Evolutionary conservation across 2,113 vertebrate species (phyloP).

Genomic region (Danionella cerebrum): DNA sequence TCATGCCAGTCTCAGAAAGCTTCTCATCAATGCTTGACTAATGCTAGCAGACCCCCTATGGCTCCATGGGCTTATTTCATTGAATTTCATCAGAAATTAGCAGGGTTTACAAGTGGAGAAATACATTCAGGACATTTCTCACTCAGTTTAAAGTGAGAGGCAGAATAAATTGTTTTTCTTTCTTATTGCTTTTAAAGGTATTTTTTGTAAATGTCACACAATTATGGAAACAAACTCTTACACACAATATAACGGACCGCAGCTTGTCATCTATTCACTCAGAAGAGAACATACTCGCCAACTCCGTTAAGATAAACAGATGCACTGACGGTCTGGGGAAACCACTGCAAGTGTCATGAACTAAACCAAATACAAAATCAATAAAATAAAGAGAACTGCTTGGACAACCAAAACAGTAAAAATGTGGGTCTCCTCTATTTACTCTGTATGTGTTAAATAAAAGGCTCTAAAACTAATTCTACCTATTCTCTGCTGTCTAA

Average conservation of each 20-base stretch:
- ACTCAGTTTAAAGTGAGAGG: not conserved
- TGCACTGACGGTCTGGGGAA: no score
- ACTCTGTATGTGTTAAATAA: no score
- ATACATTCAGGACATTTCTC: conserved; percentile 2
- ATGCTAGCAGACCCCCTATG: not conserved
- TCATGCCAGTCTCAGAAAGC: not conserved
- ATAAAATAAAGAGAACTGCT: no score
- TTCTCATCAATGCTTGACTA: not conserved
- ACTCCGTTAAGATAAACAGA: conserved; percentile 6
- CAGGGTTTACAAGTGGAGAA: not conserved
- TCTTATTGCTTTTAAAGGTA: conserved; percentile 19
- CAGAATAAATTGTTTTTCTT: not conserved
- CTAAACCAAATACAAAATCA: no score
- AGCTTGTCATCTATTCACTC: conserved; percentile 24
- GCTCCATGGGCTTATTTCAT: conserved; percentile 22
- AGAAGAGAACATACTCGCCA: conserved; percentile 6
- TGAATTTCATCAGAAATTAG: conserved; percentile 31
- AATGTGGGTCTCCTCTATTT: no score
- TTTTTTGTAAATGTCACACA: conserved; percentile 34
- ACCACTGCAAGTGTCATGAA: no score
- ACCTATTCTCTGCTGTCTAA: no score
- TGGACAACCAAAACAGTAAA: no score
- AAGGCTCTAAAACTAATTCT: no score
- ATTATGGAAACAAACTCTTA: not conserved
- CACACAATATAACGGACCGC: conserved; percentile 16